A percentile compares a stretch with the other conserved stretches of the same genome.
phyloP scores from a whole-genome alignment of 2,113 vertebrate genomes.

The Sclerurus mexicanus region DNA sequence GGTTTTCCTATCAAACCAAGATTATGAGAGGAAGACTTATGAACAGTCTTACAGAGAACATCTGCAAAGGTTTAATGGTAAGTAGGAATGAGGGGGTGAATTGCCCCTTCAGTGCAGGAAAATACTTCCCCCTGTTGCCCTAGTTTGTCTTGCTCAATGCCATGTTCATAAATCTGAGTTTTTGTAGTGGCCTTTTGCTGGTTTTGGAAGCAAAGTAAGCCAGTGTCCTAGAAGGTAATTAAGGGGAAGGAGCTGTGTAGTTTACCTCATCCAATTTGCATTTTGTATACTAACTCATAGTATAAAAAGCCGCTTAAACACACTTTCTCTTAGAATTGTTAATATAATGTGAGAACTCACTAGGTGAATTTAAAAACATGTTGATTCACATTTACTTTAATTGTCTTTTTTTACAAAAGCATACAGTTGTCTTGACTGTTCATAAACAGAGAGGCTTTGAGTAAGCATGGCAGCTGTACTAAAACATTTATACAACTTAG shows the following conservation, averaged over 20 bases:
- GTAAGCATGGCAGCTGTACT: not conserved
- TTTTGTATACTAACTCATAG: not conserved
- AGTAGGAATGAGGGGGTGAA: not conserved
- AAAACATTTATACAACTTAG: not conserved
- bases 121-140: not conserved
- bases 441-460: not conserved
- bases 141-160: not conserved
- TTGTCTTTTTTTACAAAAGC: not conserved
- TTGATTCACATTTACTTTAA: not conserved
- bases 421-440: not conserved
- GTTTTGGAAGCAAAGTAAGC: not conserved
- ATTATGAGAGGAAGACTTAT: not conserved
- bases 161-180: not conserved
- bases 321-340: not conserved
- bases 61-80: not conserved
- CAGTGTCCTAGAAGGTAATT: slow-evolving; percentile 5
- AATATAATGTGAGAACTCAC: not conserved
- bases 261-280: slow-evolving; percentile 15
- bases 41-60: not conserved
- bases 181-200: not conserved
- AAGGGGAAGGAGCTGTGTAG: not conserved
- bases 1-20: not conserved
- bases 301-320: not conserved
- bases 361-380: not conserved
- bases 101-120: not conserved